phyloP scores from a whole-genome alignment of 2,797 vertebrate genomes.

The Esox lucius region DNA sequence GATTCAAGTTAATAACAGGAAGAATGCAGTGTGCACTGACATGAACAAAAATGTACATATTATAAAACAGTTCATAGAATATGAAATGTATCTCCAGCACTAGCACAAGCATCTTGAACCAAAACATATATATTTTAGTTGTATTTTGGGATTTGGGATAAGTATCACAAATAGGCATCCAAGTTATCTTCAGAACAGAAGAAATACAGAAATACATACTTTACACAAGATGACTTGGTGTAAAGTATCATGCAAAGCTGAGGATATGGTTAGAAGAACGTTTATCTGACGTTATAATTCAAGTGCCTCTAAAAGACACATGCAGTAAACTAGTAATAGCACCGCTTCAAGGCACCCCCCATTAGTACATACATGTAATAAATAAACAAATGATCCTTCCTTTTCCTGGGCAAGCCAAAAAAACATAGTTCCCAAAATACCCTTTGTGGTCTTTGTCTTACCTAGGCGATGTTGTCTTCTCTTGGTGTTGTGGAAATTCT shows the following conservation, averaged over 20 bases:
- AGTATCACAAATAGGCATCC: not conserved
- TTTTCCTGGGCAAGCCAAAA: not conserved
- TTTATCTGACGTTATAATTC: too few relatives aligned
- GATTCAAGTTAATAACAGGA: not conserved
- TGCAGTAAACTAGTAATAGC: too few relatives aligned
- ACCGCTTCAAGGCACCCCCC: too few relatives aligned
- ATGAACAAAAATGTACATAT: not conserved
- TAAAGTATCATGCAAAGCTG: too few relatives aligned
- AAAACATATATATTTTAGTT: not conserved
- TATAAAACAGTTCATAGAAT: not conserved
- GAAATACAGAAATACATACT: not conserved
- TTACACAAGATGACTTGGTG: not conserved
- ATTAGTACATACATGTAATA: not conserved
- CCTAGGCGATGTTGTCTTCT: not conserved
- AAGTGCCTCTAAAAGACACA: too few relatives aligned
- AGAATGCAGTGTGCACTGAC: not conserved
- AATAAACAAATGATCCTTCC: not conserved
- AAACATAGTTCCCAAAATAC: slow-evolving; percentile 11
- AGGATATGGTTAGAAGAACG: too few relatives aligned
- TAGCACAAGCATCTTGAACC: not conserved
- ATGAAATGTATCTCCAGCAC: not conserved
- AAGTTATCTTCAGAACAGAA: not conserved
- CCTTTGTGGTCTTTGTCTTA: slow-evolving; percentile 4
- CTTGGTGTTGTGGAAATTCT: too few relatives aligned
- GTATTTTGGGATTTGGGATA: not conserved